A percentile compares a stretch with the other conserved stretches of the same genome.
Evolutionary conservation across 1,140 invertebrate species (phyloP).

Genomic region (Drosophila asahinai): DNA sequence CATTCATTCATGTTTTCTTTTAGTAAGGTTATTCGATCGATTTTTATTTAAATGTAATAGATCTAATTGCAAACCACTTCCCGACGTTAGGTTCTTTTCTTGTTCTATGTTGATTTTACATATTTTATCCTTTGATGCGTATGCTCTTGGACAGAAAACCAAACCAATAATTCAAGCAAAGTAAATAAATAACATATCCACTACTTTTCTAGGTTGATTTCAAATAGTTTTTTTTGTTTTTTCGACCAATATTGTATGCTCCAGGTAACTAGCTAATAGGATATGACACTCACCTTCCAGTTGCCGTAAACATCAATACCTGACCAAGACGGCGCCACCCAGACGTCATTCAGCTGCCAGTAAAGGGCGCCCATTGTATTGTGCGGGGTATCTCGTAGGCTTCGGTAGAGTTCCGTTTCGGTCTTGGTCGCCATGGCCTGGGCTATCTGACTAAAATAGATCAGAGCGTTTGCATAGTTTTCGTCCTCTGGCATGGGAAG

Average conservation of each 20-base stretch:
- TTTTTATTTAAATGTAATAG: too few relatives aligned
- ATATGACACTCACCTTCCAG: slow-evolving; percentile 62
- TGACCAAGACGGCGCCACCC: slow-evolving; percentile 98
- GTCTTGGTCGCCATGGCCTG: slow-evolving; percentile 95
- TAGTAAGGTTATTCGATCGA: too few relatives aligned
- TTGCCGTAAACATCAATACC: slow-evolving; percentile 89
- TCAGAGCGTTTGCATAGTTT: slow-evolving; percentile 87
- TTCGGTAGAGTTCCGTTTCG: slow-evolving; percentile 95
- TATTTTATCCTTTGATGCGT: too few relatives aligned
- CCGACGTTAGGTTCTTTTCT: too few relatives aligned
- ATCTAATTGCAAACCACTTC: too few relatives aligned
- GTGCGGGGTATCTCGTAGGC: slow-evolving; percentile 89
- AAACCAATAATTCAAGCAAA: too few relatives aligned
- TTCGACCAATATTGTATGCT: neutral
- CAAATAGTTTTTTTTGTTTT: neutral
- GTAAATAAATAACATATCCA: too few relatives aligned
- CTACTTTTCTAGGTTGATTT: too few relatives aligned
- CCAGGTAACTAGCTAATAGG: neutral
- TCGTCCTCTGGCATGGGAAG: slow-evolving; percentile 86
- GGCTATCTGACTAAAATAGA: slow-evolving; percentile 92
- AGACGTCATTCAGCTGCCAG: slow-evolving; percentile 99
- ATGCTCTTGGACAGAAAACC: too few relatives aligned
- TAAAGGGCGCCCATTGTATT: slow-evolving; percentile 98
- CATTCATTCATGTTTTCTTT: too few relatives aligned
- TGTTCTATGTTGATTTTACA: too few relatives aligned